Percentiles rank a stretch among this genome's conserved stretches.
phyloP scores from a whole-genome alignment of 2,797 vertebrate species.

The Myotis findleyi region DNA sequence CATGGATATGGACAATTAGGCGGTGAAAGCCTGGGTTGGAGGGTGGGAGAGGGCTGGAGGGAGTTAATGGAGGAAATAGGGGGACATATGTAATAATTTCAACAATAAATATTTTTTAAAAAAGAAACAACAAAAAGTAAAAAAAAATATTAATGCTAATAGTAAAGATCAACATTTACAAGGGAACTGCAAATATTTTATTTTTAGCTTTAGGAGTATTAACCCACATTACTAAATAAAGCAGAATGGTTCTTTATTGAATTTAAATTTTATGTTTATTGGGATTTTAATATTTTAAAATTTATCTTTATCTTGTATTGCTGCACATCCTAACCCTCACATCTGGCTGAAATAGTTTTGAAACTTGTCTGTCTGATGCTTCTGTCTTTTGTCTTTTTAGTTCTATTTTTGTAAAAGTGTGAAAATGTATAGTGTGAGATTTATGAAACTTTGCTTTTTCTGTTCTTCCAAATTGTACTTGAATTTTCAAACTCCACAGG shows the following conservation, averaged over 20 bases:
- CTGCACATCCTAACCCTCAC: background rate
- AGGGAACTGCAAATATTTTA: background rate
- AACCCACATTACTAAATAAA: background rate
- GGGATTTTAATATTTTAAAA: background rate
- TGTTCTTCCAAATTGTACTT: slow-evolving; percentile 5
- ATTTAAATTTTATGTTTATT: background rate
- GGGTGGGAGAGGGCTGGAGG: too few relatives aligned
- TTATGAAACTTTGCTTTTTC: background rate
- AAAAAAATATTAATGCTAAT: background rate
- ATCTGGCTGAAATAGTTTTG: background rate
- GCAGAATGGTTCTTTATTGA: background rate
- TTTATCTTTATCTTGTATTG: background rate
- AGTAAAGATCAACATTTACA: background rate
- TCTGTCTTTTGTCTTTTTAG: background rate
- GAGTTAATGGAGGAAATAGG: too few relatives aligned
- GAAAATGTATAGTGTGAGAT: background rate
- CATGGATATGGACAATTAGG: too few relatives aligned
- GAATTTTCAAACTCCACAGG: background rate
- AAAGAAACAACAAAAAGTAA: too few relatives aligned
- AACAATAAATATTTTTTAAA: too few relatives aligned
- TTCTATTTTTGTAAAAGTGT: background rate
- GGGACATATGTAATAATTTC: too few relatives aligned
- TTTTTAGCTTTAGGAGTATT: background rate
- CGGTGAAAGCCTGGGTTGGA: too few relatives aligned
- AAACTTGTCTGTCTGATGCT: background rate